Base-by-base conservation (phyloP, 2,888 invertebrate species). In the Ophion ellenae region DNA sequence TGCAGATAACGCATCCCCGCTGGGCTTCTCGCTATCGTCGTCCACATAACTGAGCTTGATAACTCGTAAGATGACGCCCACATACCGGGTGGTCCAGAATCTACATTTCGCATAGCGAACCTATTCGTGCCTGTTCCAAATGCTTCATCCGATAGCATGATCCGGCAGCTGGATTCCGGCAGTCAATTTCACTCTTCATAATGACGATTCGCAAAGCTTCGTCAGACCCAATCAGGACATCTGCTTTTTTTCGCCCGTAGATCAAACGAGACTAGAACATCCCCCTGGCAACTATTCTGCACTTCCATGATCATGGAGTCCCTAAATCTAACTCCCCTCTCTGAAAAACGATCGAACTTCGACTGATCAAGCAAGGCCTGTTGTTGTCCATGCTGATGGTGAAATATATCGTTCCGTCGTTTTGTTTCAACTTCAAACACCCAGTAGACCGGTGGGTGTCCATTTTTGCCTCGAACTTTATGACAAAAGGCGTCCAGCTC, bases 31-130 rank as follows among this genome's bases (percentile, higher is more conserved):
- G 59, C n/a, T 61, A 63, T 71, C 64, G 57, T 63, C 28, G 36
- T 61, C 47, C 53, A 53, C 32, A 64, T 17, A 45, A 77, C 53
- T 17, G 53, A 53, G 53, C 53, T 53, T 53, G 53, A 53, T 53
- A 53, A 53, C 53, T 53, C 53, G 66, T 59, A 77, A 77, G 67
- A 77, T 69, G 77, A 57, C 69, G 77, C 77, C 53, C 53, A 17
- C 53, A 17, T 53, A 53, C 53, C 53, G 53, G 53, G 53, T 17
- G 53, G 53, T 53, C 53, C 53, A 14, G 14, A 53, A 53, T 53
- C 53, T 17, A 53, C 53, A 53, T 53, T 17, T 53, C 53, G 53
- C 53, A 53, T 40, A 6, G 7, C 7, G 14, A 53, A 53, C 17
- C 5, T 11, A 4, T 3, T 53, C 14, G 53, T 53, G 53, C 53